Evolutionary conservation across 2,888 invertebrate genomes (phyloP).

Genomic region (Lottia scabra): DNA sequence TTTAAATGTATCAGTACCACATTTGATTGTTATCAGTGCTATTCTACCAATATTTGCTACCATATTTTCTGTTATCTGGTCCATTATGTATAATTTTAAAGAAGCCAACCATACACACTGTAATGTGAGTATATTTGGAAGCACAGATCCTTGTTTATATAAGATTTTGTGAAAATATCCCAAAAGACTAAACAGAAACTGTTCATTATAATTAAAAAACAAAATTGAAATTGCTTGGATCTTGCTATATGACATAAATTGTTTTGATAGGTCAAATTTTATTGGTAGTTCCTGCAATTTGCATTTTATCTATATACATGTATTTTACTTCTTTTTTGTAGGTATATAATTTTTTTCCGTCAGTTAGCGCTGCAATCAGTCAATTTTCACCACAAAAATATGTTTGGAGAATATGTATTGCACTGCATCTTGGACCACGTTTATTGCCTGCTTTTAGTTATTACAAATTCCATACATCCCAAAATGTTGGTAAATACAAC

Average conservation of each 20-base stretch:
- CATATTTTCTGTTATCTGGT: slow-evolving; percentile 54
- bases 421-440: slow-evolving; percentile 86
- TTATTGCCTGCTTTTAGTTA: slow-evolving; percentile 85
- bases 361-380: slow-evolving; percentile 94
- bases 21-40: slow-evolving; percentile 34
- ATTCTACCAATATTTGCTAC: slow-evolving; percentile 56
- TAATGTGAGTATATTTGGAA: slow-evolving; percentile 15
- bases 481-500: slow-evolving; percentile 39
- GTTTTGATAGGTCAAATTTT: too few species aligned
- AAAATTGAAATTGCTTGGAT: too few species aligned
- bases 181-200: too few species aligned
- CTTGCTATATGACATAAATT: too few species aligned
- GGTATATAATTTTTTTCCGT: slow-evolving; percentile 94
- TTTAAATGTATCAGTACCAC: slow-evolving; percentile 25
- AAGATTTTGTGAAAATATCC: too few species aligned
- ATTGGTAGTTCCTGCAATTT: too few species aligned
- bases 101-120: slow-evolving; percentile 91
- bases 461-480: slow-evolving; percentile 72
- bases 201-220: too few species aligned
- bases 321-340: slow-evolving; percentile 68
- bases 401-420: slow-evolving; percentile 91
- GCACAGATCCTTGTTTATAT: too few species aligned
- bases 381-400: slow-evolving; percentile 89
- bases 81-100: slow-evolving; percentile 80
- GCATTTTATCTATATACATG: too few species aligned